Base-by-base conservation (phyloP, 2,113 vertebrate genomes). In the Barbus barbus region DNA sequence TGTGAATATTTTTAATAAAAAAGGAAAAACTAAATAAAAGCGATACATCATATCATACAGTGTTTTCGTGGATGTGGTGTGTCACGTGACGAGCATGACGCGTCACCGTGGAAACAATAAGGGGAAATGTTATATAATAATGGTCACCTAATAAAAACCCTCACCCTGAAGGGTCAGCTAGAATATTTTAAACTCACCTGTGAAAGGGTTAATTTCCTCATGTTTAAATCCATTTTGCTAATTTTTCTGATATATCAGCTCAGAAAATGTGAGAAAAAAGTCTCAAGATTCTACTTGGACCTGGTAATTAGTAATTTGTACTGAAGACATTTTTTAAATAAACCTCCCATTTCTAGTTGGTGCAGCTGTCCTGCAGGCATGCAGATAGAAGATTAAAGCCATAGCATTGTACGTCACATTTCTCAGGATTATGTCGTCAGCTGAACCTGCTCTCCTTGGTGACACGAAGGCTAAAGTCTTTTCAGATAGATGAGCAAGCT, bases 391-490 rank as follows among this genome's bases (percentile, higher is more conserved):
- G 81, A 81, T 56, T 51, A 65, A 79, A 73, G 56, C 33, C 56
- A 1, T 67, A 53, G 38, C 53, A 48, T 28, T 4, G 48, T 20
- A 82, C 28, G 18, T 31, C 65, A 65, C 86, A 78, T 89, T 91
- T 87, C 82, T 87, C 87, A 86, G 88, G 83, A 88, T 86, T 24
- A 78, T 83, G 41, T 75, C 81, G 79, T 84, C 31, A 84, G 71
- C 81, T 88, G 84, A 87, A 88, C 86, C 89, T 87, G 72, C 87
- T 89, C 86, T 60, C 67, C 86, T 65, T n/a, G 77, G 85, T 86
- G 88, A 93, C 91, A 93, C 75, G 65, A 84, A 82, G 89, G 92
- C 89, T 89, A 83, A 93, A 87, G 84, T 85, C 86, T 87, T 85
- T 86, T 91, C 87, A 82, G 85, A 90, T 84, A 84, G 89, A 91